A percentile compares a stretch with the other conserved stretches of the same genome.
Conservation (phyloP, 2,888 invertebrate species). For the Odontomyia ornata region DNA sequence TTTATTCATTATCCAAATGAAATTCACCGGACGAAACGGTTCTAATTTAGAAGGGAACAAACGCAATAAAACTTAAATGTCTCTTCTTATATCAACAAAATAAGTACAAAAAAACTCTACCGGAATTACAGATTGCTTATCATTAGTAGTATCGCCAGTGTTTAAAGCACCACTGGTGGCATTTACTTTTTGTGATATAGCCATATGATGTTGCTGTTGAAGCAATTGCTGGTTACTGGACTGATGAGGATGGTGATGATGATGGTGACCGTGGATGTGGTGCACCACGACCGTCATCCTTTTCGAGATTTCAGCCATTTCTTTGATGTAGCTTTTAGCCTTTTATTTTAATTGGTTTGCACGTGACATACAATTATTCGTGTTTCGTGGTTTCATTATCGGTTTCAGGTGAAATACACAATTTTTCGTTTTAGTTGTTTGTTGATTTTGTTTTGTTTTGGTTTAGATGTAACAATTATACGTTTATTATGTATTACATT, state of each 20-base stretch:
- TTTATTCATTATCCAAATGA: constrained; percentile 16
- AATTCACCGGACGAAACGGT: constrained; percentile 30
- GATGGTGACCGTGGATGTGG: constrained; percentile 58
- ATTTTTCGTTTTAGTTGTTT: constrained; percentile 30
- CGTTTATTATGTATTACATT: not conserved
- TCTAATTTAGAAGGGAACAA: constrained; percentile 32
- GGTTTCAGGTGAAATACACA: constrained; percentile 11
- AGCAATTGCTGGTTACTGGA: constrained; percentile 43
- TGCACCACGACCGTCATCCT: constrained; percentile 60
- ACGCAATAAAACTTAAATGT: constrained; percentile 3
- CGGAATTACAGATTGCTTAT: constrained; percentile 62
- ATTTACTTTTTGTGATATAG: constrained; percentile 43
- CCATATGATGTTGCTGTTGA: constrained; percentile 46
- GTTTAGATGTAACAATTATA: not conserved
- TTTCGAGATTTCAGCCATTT: constrained; percentile 61
- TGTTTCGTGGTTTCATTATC: constrained; percentile 13
- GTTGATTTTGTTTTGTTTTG: constrained; percentile 1
- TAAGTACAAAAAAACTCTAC: constrained; percentile 58
- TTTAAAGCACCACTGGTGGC: constrained; percentile 45
- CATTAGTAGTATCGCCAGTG: constrained; percentile 44
- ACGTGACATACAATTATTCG: constrained; percentile 35
- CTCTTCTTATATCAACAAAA: not conserved
- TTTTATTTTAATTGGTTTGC: constrained; percentile 48
- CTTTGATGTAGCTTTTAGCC: constrained; percentile 62
- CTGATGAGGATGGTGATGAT: constrained; percentile 50